Evolutionary conservation across 2,888 invertebrate species (phyloP).

Genomic region (Heliconius ismenius): DNA sequence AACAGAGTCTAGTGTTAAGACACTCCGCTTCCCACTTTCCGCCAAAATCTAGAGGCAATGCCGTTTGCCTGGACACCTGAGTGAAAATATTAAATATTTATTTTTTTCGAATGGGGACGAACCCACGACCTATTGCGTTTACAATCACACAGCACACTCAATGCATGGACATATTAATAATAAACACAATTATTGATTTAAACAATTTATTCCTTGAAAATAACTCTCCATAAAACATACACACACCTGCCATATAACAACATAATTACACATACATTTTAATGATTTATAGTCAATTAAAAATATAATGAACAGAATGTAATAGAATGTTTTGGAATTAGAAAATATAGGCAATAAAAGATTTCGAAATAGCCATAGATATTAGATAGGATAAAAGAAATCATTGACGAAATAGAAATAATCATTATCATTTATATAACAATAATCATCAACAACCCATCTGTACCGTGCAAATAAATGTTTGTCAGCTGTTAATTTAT

Average conservation of each 20-base stretch:
- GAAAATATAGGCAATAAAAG: background rate
- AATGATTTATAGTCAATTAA: constrained; percentile 2
- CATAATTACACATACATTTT: constrained; percentile 4
- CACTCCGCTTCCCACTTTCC: too few relatives aligned
- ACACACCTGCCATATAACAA: background rate
- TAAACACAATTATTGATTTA: background rate
- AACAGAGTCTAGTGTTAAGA: too few relatives aligned
- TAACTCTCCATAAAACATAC: background rate
- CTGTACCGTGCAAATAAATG: constrained; percentile 26
- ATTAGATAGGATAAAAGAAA: background rate
- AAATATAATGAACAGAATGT: background rate
- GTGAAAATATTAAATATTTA: too few relatives aligned
- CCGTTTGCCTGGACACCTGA: too few relatives aligned
- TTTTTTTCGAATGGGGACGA: too few relatives aligned
- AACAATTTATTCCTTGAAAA: background rate
- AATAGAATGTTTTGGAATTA: background rate
- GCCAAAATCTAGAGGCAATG: too few relatives aligned
- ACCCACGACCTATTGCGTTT: too few relatives aligned
- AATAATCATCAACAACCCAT: constrained; percentile 27
- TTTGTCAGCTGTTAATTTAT: constrained; percentile 42
- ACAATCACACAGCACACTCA: too few relatives aligned
- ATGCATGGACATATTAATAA: background rate
- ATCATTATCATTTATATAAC: constrained; percentile 30
- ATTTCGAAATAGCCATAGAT: background rate
- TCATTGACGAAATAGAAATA: background rate